A percentile compares a stretch with the other conserved stretches of the same genome.
phyloP scores from a whole-genome alignment of 2,888 invertebrate genomes.

The Serrognathus titanus region DNA sequence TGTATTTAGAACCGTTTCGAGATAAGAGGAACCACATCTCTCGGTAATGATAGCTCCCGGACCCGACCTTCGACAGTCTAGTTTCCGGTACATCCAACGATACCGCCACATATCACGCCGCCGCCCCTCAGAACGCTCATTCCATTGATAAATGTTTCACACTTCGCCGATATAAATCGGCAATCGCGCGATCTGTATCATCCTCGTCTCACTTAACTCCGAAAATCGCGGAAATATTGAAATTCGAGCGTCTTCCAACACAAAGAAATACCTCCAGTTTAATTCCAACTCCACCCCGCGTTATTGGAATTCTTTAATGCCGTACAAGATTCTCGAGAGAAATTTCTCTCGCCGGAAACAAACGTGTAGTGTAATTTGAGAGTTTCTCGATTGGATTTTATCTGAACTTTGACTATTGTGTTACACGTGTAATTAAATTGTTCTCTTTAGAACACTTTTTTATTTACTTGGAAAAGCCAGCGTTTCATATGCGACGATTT shows the following conservation, averaged over 20 bases:
- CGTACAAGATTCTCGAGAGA: not conserved
- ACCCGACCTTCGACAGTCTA: not conserved
- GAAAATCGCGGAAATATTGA: not conserved
- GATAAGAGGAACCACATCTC: conserved; percentile 1
- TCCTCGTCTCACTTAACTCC: conserved; percentile 1
- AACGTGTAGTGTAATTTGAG: too few relatives aligned
- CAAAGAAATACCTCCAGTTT: not conserved
- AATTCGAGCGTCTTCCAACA: not conserved
- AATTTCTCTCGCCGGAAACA: too few relatives aligned
- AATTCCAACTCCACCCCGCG: not conserved
- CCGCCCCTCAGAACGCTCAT: not conserved
- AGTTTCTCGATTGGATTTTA: too few relatives aligned
- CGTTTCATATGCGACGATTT: too few relatives aligned
- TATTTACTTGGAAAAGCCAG: too few relatives aligned
- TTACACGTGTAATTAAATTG: too few relatives aligned
- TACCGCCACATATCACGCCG: not conserved
- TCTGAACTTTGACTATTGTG: too few relatives aligned
- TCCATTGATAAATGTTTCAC: conserved; percentile 6
- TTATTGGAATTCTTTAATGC: not conserved
- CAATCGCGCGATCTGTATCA: not conserved
- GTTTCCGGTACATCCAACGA: conserved; percentile 2
- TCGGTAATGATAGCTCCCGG: not conserved
- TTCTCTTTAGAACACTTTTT: too few relatives aligned
- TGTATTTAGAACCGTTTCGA: conserved; percentile 1
- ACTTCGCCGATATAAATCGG: conserved; percentile 7